phyloP scores from a whole-genome alignment of 2,797 vertebrate genomes.

The Macroramphosus scolopax region DNA sequence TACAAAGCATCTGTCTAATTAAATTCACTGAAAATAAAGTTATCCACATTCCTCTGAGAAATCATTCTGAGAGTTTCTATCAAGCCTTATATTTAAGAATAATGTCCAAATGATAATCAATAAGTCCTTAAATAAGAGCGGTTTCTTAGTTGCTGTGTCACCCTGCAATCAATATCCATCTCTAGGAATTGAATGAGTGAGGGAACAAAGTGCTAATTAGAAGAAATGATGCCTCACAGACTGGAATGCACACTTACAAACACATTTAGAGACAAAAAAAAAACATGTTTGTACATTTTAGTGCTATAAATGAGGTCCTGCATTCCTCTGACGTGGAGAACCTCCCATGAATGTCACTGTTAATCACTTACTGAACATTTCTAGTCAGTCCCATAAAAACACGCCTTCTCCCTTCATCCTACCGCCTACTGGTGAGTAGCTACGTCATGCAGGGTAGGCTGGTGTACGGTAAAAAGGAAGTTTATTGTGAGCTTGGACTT shows the following conservation, averaged over 20 bases:
- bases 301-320: neutral
- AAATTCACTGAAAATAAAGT: no score
- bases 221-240: slow-evolving; percentile 36
- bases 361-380: slow-evolving; percentile 10
- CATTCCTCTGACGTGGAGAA: slow-evolving; percentile 12
- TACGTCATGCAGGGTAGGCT: slow-evolving; percentile 32
- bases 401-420: slow-evolving; percentile 3
- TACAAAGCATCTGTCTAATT: no score
- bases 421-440: slow-evolving; percentile 25
- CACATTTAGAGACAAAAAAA: neutral
- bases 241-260: slow-evolving; percentile 14
- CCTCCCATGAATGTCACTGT: neutral
- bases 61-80: no score
- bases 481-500: no score
- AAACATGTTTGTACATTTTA: neutral
- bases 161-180: slow-evolving; percentile 56
- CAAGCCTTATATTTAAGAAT: no score
- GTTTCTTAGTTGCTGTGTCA: slow-evolving; percentile 1
- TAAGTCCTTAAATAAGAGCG: no score
- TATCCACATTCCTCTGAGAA: no score
- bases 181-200: slow-evolving; percentile 37
- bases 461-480: no score
- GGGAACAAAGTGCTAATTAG: slow-evolving; percentile 49
- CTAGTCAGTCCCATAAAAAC: slow-evolving; percentile 13
- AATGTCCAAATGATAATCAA: no score